Base-by-base conservation (phyloP, 2,888 invertebrate species). In the Acleris emargana region DNA sequence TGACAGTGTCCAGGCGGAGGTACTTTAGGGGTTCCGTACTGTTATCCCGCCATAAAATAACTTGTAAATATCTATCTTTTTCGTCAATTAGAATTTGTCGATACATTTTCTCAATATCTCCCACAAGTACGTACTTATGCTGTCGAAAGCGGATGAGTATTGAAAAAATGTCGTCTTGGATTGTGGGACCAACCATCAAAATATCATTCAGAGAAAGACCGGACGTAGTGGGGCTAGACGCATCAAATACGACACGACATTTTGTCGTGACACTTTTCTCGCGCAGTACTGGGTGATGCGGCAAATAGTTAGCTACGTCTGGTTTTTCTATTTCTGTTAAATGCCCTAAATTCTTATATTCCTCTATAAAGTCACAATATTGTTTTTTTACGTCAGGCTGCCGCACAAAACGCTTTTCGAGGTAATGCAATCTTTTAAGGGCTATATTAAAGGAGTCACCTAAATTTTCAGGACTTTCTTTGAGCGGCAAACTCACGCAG, bases 151-250 rank as follows among this genome's bases (percentile, higher is more conserved):
- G 45, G 0, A 67, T 1, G 1, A 71, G 54, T 50, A 69, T 69
- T 17, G 60, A 62, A n/a, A 71, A 62, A 6, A 69, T 42, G 28
- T 59, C 53, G 18, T 69, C 68, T 45, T 71, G 69, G 7, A 71
- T 52, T 9, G 22, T 52, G 5, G 68, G 67, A 3, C 68, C 69
- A 5, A 67, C 62, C 50, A 67, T 51, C 20, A 64, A 62, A 7
- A 68, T 57, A 38, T 70, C 69, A 25, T 70, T 69, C 0, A 68
- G 22, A 0, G 68, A 69, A 9, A 58, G 5, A 1, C 69, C 68
- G 0, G 67, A 60, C 0, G 64, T 53, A 11, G 68, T 69, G n/a
- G n/a, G 16, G 6, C 28, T 32, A 5, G 52, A 28, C 1, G 28
- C 52, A 7, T 52, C 52, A 32, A 52, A 52, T 5, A 52, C 52